Base-by-base conservation (phyloP, 2,797 vertebrate species). In the Thaleichthys pacificus region DNA sequence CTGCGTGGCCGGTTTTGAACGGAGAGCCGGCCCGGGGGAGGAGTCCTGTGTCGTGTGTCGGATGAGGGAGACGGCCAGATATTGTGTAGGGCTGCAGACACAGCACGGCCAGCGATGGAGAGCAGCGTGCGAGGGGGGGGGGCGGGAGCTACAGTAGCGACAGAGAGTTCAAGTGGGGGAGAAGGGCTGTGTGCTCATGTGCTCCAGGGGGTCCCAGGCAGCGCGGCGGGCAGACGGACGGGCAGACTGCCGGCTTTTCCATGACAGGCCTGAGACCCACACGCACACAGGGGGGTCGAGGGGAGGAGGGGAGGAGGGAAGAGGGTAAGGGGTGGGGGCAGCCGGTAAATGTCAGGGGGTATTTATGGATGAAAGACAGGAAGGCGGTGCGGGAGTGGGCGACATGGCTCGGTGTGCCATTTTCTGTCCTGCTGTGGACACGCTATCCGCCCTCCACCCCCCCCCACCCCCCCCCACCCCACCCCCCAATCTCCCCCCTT, bases 341-440 rank as follows among this genome's bases (percentile, higher is more conserved):
- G 49, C 21, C 73, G 63, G 56, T 82, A 92, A 93, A 93, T 91
- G 91, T 91, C 91, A 91, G 78, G 77, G 79, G 87, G 84, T 89
- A 91, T 91, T 91, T 90, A 84, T 82, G 87, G 91, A 90, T 91
- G 82, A 91, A 88, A 88, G 84, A 80, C 78, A 74, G 66, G 66
- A 12, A 63, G 70, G 68, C 75, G n/a, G 66, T 68, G 68, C 0
- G 61, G 71, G n/a, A n/a, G 63, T 71, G 75, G 76, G 72, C 73
- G 76, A 70, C 68, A 75, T 62, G 42, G 72, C 71, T 66, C 65
- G 68, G 70, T 68, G 72, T 61, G 76, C 26, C 74, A 75, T 66
- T 75, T 75, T 63, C 74, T 67, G 68, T 61, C 68, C 68, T 22
- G 63, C 63, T n/a, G 66, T 42, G 60, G 56, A 76, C 24, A 63